Evolutionary conservation across 2,113 vertebrate species (phyloP).

Genomic region (Alligator mississippiensis): DNA sequence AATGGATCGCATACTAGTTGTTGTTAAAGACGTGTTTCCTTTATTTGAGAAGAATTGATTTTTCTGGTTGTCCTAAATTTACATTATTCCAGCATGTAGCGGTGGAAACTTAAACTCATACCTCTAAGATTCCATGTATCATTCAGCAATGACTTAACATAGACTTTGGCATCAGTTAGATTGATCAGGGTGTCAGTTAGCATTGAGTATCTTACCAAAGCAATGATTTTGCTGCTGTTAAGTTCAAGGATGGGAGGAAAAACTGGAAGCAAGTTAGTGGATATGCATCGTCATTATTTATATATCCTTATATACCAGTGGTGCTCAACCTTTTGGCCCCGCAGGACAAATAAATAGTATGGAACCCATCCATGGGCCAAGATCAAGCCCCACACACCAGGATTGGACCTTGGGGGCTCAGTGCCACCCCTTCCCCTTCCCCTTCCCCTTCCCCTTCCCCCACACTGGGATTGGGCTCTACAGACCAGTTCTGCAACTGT

Average conservation of each 20-base stretch:
- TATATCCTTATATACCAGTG: not conserved
- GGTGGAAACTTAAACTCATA: not conserved
- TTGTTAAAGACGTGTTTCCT: not conserved
- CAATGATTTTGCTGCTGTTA: not conserved
- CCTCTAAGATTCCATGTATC: not conserved
- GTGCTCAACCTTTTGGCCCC: no score
- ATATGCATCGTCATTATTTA: not conserved
- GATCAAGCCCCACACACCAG: no score
- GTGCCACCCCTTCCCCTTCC: no score
- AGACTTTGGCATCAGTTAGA: not conserved
- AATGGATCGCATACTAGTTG: not conserved
- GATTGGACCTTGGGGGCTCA: no score
- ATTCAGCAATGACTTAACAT: not conserved
- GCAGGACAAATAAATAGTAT: no score
- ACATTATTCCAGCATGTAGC: fast-evolving
- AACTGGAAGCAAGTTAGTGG: not conserved
- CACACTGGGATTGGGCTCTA: no score
- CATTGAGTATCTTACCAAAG: not conserved
- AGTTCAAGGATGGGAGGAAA: not conserved
- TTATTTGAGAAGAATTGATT: not conserved
- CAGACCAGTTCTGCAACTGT: no score
- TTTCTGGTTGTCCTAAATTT: not conserved
- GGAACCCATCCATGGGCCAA: no score
- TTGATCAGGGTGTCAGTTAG: not conserved
- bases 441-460: no score